phyloP scores from a whole-genome alignment of 2,113 vertebrate species.

The Bubalus kerabau region DNA sequence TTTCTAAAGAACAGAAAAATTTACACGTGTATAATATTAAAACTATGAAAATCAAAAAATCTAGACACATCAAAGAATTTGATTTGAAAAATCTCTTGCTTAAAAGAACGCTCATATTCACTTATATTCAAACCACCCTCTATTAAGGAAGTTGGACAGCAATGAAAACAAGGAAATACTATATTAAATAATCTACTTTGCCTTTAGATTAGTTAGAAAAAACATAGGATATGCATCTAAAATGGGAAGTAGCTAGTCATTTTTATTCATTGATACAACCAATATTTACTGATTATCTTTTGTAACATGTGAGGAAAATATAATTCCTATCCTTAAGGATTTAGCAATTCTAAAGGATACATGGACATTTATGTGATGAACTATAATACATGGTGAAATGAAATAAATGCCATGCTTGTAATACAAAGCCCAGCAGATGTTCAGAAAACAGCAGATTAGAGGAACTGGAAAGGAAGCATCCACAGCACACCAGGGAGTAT shows the following conservation, averaged over 20 bases:
- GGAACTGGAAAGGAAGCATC: background rate
- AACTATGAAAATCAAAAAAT: background rate
- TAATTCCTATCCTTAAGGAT: background rate
- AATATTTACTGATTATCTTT: background rate
- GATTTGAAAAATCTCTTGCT: background rate
- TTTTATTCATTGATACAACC: background rate
- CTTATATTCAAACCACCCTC: background rate
- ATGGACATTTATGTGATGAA: background rate
- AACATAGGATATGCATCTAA: background rate
- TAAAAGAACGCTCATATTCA: background rate
- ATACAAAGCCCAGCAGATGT: background rate
- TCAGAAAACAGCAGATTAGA: background rate
- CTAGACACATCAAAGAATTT: background rate
- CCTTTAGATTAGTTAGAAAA: background rate
- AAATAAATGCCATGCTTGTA: background rate
- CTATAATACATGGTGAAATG: background rate
- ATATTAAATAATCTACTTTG: background rate
- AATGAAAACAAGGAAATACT: background rate
- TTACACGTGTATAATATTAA: background rate
- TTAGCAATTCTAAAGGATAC: background rate
- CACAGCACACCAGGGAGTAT: too few species aligned
- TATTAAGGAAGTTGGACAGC: background rate
- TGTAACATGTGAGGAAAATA: background rate
- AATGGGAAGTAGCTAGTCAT: background rate
- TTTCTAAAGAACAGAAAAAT: background rate